These are phyloP conservation scores for Myodes glareolus DNA, from an alignment of 2,113 vertebrate genomes.

Conservation along the genomic window DNA sequence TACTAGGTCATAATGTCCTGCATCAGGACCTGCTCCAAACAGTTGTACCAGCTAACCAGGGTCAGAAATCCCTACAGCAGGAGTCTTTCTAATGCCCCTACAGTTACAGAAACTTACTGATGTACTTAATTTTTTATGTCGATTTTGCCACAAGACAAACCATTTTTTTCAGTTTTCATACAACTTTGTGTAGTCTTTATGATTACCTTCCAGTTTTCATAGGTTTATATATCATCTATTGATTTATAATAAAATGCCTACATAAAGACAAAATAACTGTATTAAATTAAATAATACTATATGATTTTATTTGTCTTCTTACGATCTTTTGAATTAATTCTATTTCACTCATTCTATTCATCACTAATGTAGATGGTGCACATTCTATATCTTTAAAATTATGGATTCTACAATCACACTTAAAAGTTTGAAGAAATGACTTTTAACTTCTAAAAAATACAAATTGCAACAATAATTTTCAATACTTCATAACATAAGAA, in stretches of 20 bases:
- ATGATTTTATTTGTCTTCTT: neutral
- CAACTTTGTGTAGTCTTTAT: neutral
- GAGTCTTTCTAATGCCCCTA: neutral
- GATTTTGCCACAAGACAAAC: neutral
- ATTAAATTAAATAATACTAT: neutral
- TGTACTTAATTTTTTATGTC: neutral
- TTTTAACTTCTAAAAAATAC: neutral
- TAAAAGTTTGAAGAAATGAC: neutral
- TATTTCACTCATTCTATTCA: neutral
- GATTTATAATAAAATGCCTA: neutral
- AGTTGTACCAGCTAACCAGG: neutral
- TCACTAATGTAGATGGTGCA: neutral
- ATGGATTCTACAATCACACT: neutral
- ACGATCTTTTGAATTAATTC: neutral
- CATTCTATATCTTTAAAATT: neutral
- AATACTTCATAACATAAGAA: neutral
- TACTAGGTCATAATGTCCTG: neutral
- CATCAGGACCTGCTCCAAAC: neutral
- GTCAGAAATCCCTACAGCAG: too few species aligned
- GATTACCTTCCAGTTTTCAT: neutral
- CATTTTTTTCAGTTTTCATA: neutral
- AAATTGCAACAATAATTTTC: neutral
- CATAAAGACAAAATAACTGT: neutral
- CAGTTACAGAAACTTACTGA: neutral
- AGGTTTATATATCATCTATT: neutral